These are phyloP conservation scores for Cliona cf. orientalis DNA, from an alignment of 37 sponge, comb jelly and placozoan species.

Conservation along the genomic window DNA sequence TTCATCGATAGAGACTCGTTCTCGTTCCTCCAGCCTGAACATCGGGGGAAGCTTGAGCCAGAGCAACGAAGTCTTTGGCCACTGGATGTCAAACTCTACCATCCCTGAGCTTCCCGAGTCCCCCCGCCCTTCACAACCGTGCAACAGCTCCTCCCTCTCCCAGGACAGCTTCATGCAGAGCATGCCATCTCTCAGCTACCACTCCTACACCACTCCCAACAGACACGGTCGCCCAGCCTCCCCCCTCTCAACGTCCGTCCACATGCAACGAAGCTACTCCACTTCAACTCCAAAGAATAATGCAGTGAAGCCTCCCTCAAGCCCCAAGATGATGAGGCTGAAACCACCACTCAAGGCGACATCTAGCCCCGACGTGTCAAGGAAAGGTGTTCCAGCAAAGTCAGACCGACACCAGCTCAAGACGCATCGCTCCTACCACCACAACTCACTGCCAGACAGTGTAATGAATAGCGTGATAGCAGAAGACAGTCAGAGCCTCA, in stretches of 20 bases:
- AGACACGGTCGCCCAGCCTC: background rate
- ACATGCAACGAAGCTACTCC: background rate
- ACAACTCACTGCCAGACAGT: slow-evolving; percentile 2
- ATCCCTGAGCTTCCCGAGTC: slow-evolving; percentile 26
- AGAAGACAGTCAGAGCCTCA: background rate
- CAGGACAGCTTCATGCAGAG: background rate
- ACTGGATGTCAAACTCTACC: background rate
- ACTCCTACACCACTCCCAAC: background rate
- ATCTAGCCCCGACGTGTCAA: slow-evolving; percentile 3
- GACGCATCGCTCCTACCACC: background rate
- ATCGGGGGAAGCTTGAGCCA: no score
- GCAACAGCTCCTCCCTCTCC: background rate
- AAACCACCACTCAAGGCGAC: background rate
- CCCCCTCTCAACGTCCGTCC: background rate
- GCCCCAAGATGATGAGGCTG: no score
- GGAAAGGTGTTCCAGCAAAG: background rate
- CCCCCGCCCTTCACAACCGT: background rate
- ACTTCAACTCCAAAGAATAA: background rate
- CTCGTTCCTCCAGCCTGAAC: background rate
- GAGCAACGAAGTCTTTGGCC: no score
- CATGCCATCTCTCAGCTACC: background rate
- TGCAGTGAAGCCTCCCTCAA: background rate
- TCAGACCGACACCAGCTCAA: no score
- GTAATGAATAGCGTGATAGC: background rate
- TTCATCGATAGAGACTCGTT: no score